Evolutionary conservation across 2,797 vertebrate genomes (phyloP).

Genomic region (Microctenopoma steveboyesi): DNA sequence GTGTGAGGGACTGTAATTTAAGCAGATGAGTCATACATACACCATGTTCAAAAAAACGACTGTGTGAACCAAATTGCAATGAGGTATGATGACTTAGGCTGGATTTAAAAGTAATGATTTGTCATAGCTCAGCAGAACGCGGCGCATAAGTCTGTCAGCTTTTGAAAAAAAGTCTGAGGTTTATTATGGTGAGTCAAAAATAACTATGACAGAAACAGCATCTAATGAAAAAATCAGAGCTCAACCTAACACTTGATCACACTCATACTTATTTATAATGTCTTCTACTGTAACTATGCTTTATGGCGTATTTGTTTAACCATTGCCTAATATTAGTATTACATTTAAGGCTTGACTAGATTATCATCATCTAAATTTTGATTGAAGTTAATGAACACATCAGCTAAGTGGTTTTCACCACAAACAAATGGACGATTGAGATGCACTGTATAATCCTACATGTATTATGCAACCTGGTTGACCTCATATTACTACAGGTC

Average conservation of each 20-base stretch:
- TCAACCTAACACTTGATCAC: conserved; percentile 4
- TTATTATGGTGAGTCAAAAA: conserved; percentile 34
- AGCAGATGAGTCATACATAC: conserved; percentile 49
- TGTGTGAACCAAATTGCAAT: conserved; percentile 32
- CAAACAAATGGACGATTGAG: conserved; percentile 49
- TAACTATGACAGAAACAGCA: conserved; percentile 13
- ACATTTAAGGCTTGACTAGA: conserved; percentile 9
- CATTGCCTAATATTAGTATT: conserved; percentile 13
- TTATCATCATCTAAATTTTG: conserved; percentile 22
- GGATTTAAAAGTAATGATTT: conserved; percentile 60
- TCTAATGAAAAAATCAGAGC: conserved; percentile 25
- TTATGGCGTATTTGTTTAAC: conserved; percentile 2
- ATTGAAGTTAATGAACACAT: conserved; percentile 10
- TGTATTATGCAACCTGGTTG: conserved; percentile 58
- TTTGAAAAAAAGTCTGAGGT: conserved; percentile 38
- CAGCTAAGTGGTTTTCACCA: conserved; percentile 15
- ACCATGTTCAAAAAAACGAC: conserved; percentile 20
- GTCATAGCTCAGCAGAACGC: conserved; percentile 23
- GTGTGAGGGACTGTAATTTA: conserved; percentile 51
- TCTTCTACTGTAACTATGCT: background rate
- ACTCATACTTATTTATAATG: background rate
- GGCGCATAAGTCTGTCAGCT: conserved; percentile 39
- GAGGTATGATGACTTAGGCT: conserved; percentile 27
- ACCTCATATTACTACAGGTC: conserved; percentile 54
- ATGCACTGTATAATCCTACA: conserved; percentile 19